Conservation (phyloP, 2,113 vertebrate genomes). For the Trogon melanurus region DNA sequence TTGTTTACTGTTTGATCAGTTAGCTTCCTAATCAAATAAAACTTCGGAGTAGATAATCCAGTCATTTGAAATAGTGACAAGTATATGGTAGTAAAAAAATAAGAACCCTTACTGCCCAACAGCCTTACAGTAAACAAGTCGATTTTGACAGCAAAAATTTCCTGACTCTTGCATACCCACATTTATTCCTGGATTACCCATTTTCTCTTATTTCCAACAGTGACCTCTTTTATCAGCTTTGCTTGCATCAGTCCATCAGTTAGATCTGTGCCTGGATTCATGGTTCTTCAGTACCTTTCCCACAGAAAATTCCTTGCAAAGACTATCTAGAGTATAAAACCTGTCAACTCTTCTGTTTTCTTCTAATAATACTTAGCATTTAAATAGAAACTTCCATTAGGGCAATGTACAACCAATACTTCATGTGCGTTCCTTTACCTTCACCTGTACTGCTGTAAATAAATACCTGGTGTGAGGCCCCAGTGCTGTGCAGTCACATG, state of each 20-base stretch:
- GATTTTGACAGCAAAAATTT: slow-evolving; percentile 23
- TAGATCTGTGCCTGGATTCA: neutral
- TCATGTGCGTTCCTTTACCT: neutral
- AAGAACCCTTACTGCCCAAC: neutral
- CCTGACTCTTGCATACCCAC: neutral
- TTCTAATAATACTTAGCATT: slow-evolving; percentile 18
- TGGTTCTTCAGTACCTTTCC: slow-evolving; percentile 18
- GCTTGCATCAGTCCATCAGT: neutral
- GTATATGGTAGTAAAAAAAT: neutral
- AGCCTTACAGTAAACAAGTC: slow-evolving; percentile 47
- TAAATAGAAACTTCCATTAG: slow-evolving; percentile 37
- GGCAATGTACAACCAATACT: slow-evolving; percentile 25
- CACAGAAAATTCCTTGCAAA: neutral
- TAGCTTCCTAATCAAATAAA: slow-evolving; percentile 25
- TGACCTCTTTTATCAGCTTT: slow-evolving; percentile 6
- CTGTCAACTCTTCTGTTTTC: slow-evolving; percentile 29
- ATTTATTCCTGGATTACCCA: neutral
- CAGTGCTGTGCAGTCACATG: neutral
- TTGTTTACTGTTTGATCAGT: slow-evolving; percentile 4
- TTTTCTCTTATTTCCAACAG: neutral
- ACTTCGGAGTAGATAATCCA: neutral
- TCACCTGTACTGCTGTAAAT: slow-evolving; percentile 42
- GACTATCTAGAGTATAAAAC: slow-evolving; percentile 18
- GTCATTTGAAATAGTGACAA: neutral
- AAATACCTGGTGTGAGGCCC: neutral